Base-by-base conservation (phyloP, 2,113 vertebrate genomes). In the Leptosomus discolor region DNA sequence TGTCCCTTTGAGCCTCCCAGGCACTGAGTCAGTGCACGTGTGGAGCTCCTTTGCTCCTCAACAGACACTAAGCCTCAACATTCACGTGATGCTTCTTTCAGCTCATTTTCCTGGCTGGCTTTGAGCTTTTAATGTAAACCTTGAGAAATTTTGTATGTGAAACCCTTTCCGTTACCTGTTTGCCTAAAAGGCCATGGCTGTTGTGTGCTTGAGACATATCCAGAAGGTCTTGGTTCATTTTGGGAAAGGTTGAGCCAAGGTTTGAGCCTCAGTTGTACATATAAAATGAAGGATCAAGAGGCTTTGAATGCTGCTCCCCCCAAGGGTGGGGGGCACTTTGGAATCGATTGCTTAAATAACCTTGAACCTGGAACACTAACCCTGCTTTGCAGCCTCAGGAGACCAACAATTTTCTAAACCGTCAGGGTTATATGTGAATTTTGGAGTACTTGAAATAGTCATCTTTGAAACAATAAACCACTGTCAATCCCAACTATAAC, bases 401-500 rank as follows among this genome's bases (percentile, higher is more conserved):
- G 61, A 56, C 20, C 48, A 85, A 67, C 3, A 37, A 56, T 48
- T 60, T 96, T 94, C 57, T 36, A 57, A 85, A 68, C 5, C 53
- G 41, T 43, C 37, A 11, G 34, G 6, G 15, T 37, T 75, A 37
- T 63, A 90, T 53, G 15, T 4, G 39, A 90, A 60, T 85, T 88
- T 48, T 65, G 23, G 45, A 94, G 34, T 68, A n/a, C 8, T 65
- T 96, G 54, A 54, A 88, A 90, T 50, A 90, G 74, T 46, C 65
- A 73, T 61, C n/a, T 88, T 85, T 85, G 71, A 88, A 96, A 90
- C 9, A 58, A 63, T 85, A 88, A 94, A 46, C 53, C 15, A 57
- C 43, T 85, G 57, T 93, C 64, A 87, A 70, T 78, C 60, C 39
- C 65, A 92, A 0, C 65, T 46, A 27, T 69, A 96, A 92, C 18